A percentile compares a stretch with the other conserved stretches of the same genome.
Conservation (phyloP, 2,113 vertebrate species). For the crab-eating macaque (Macaca fascicularis) region DNA sequence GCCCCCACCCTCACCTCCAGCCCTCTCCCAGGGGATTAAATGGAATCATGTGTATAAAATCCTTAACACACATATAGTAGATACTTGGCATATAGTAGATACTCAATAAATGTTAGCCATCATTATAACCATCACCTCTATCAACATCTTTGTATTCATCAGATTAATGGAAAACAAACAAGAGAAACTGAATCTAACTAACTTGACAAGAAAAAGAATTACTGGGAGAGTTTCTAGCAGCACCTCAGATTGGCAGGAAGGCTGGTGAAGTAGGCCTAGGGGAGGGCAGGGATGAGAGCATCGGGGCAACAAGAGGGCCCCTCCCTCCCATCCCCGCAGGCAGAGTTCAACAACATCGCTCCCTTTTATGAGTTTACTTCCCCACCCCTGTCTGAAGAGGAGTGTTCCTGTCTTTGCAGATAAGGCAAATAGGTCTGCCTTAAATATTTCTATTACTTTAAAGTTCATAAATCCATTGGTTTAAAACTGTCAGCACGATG, state of each 20-base stretch:
- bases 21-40: background rate
- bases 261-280: rapidly evolving
- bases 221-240: background rate
- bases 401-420: slow-evolving; percentile 58
- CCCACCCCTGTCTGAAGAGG: slow-evolving; percentile 14
- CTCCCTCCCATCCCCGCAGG: background rate
- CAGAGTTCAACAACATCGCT: background rate
- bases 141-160: rapidly evolving
- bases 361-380: slow-evolving; percentile 59
- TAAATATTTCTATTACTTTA: slow-evolving; percentile 80
- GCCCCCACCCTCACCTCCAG: background rate
- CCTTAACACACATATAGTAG: background rate
- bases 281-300: background rate
- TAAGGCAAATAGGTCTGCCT: slow-evolving; percentile 73
- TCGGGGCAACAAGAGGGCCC: background rate
- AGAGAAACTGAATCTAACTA: background rate
- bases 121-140: rapidly evolving
- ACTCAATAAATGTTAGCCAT: background rate
- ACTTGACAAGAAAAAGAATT: background rate
- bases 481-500: slow-evolving; percentile 79
- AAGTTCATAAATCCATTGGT: slow-evolving; percentile 79
- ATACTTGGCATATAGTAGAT: background rate
- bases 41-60: background rate
- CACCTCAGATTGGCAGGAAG: background rate
- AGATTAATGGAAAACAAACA: background rate